Conservation (phyloP, 2,888 invertebrate species). For the Eumerus sabulonum region DNA sequence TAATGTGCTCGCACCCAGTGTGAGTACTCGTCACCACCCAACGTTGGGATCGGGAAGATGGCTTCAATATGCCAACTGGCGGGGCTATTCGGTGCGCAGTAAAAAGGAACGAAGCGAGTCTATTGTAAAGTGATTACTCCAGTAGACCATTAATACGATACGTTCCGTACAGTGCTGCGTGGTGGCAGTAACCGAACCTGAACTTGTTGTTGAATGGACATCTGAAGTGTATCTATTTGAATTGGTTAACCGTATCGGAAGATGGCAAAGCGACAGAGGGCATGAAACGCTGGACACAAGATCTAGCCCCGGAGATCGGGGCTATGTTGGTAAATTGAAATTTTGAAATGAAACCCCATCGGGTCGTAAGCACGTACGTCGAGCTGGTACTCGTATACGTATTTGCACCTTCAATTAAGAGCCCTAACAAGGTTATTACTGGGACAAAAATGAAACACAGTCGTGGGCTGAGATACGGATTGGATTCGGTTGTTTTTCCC, state of each 20-base stretch:
- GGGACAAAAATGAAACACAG: conserved; percentile 15
- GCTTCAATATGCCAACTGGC: conserved; percentile 50
- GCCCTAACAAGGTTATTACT: conserved; percentile 78
- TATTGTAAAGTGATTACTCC: conserved; percentile 70
- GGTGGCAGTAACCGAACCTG: too few relatives aligned
- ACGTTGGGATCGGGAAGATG: background rate
- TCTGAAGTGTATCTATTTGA: conserved; percentile 59
- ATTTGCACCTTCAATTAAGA: conserved; percentile 79
- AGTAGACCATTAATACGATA: conserved; percentile 68
- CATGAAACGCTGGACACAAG: too few relatives aligned
- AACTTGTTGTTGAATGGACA: too few relatives aligned
- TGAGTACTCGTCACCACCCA: background rate
- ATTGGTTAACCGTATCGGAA: conserved; percentile 26
- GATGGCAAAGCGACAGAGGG: background rate
- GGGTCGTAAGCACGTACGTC: conserved; percentile 47
- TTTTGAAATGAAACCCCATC: conserved; percentile 69
- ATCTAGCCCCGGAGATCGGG: background rate
- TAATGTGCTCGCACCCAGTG: conserved; percentile 59
- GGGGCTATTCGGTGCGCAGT: conserved; percentile 22
- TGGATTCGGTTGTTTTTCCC: conserved; percentile 25
- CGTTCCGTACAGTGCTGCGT: background rate
- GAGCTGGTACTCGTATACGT: conserved; percentile 39
- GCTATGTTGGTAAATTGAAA: conserved; percentile 66
- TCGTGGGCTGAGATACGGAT: conserved; percentile 17
- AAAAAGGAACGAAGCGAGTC: conserved; percentile 27